Evolutionary conservation across 2,888 invertebrate genomes (phyloP), one percentile per base, ranked within the genome.

Genomic region (Penaeus monodon): DNA sequence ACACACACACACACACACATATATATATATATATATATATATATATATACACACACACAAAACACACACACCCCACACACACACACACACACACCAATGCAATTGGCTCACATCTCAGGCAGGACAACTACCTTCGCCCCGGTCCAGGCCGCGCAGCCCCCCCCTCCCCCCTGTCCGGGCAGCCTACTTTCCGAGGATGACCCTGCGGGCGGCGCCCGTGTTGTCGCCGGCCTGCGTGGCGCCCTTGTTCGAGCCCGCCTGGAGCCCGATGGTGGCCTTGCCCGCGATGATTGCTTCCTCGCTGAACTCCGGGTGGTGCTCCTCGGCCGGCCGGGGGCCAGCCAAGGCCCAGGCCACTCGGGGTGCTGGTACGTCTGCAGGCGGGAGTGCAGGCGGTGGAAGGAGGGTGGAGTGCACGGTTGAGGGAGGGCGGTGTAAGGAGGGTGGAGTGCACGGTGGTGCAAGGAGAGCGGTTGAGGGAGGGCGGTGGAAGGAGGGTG

Each of bases 161-260:
- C 68, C 29, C 10, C 29, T 12, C 68, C 24, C n/a, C 68, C 68
- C 20, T 27, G 27, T 24, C 68, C 12, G 14, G 79, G 2, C 79
- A 27, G 91, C 92, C 95, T 95, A 97, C 95, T 97, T 97, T 94
- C 97, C 97, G 92, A 97, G 94, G 92, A 97, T 94, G 93, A 97
- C 97, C 93, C 97, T 97, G 92, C 97, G 96, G 91, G 96, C 95
- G 90, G 97, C 97, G 90, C 98, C 98, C 88, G 98, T 94, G 93
- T 96, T 98, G 92, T 95, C 95, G 57, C 98, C 98, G 57, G 97
- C 95, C 93, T 98, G 98, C 89, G 96, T 96, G 91, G 98, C 98
- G 74, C 98, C 98, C 93, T 98, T 97, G 95, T 99, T 99, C 92
- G 95, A 96, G 88, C 99, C 99, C 91, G 97, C 98, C 93, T 99